A percentile compares a stretch with the other conserved stretches of the same genome.
Evolutionary conservation across 2,113 vertebrate species (phyloP).

Genomic region (Sinocyclocheilus grahami): DNA sequence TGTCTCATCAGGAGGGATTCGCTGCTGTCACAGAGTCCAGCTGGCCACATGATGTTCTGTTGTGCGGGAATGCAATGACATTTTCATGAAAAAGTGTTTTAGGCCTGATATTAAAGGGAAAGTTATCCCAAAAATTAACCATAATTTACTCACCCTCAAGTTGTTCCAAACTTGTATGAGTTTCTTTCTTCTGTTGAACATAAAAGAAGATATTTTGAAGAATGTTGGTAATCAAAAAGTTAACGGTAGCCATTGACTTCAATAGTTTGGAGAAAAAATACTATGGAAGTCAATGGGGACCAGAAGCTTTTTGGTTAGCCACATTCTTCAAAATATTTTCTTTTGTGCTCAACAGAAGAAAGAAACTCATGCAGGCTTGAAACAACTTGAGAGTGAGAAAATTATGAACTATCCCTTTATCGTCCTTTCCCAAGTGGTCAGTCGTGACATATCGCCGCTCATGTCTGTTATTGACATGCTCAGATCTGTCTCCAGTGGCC

Average conservation of each 20-base stretch:
- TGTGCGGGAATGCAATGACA: neutral
- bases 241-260: too few relatives aligned
- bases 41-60: slow-evolving; percentile 9
- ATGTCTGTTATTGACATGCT: neutral
- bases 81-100: too few relatives aligned
- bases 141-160: neutral
- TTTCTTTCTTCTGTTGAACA: neutral
- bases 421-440: neutral
- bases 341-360: too few relatives aligned
- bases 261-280: too few relatives aligned
- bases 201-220: too few relatives aligned
- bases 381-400: too few relatives aligned
- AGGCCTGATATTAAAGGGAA: neutral
- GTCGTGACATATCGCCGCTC: neutral
- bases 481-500: neutral
- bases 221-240: too few relatives aligned
- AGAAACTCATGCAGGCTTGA: too few relatives aligned
- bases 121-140: neutral
- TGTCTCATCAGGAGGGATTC: slow-evolving; percentile 41
- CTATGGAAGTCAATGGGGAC: too few relatives aligned
- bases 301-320: too few relatives aligned
- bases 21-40: slow-evolving; percentile 28
- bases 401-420: too few relatives aligned
- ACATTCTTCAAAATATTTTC: too few relatives aligned
- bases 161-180: neutral